Base-by-base conservation (phyloP, 2,797 vertebrate species). In the Rhabdophis nuchalis region DNA sequence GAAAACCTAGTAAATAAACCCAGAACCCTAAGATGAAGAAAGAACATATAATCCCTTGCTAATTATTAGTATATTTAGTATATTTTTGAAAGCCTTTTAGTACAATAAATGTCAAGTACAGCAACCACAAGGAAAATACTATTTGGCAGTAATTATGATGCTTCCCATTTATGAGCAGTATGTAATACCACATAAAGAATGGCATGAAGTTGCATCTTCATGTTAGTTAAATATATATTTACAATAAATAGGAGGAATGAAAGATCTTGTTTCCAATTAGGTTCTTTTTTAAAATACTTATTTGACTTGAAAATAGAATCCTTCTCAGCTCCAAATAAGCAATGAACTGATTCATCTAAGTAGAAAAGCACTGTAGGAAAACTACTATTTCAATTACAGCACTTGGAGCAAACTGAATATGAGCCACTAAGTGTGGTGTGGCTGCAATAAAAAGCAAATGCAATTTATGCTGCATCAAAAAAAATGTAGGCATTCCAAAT, bases 31-130 rank as follows among this genome's bases (percentile, higher is more conserved):
- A 92, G 56, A 91, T 54, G 50, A 32, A 52, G 85, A 89, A 93
- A 56, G 61, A 12, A 86, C 54, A 52, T 20, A 14, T 36, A 89
- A n/a, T n/a, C 88, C 1, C 89, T 91, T 77, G 89, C 53, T 77
- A 3, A 32, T 8, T 88, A 1, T 91, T 92, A n/a, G n/a, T n/a
- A n/a, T n/a, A n/a, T 93, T 91, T 92, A 93, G 92, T 93, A 94
- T 0, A 1, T 94, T 95, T 85, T 93, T 90, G 95, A 89, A 92
- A 87, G 89, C 58, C 8, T 93, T 82, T 82, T 90, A 91, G 94
- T 54, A 87, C 90, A 91, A 94, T 56, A 87, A 95, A 95, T 0
- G 23, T 86, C 91, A 94, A 11, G 64, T 2, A 90, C 88, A n/a
- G 93, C 94, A 32, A 85, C 0, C 46, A 54, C 4, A 25, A 52